A percentile compares a stretch with the other conserved stretches of the same genome.
Evolutionary conservation across 35 echinoderm and acorn worm genomes (phyloP).

Genomic region (Lytechinus pictus): DNA sequence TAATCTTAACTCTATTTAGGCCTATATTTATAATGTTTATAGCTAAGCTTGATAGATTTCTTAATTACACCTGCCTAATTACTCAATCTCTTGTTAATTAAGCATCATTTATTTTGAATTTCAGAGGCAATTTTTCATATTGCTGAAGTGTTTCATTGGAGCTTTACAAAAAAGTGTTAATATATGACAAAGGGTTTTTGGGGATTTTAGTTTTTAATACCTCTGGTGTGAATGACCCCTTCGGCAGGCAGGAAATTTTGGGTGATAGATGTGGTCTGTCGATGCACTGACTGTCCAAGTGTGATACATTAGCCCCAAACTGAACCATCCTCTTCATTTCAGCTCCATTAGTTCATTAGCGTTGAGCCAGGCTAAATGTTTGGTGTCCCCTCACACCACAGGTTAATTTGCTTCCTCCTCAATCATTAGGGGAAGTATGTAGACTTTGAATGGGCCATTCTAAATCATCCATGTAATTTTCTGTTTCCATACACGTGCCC

Average conservation of each 20-base stretch:
- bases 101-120: too few species aligned
- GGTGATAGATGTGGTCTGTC: slow-evolving; percentile 44
- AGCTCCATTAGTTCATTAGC: slow-evolving; percentile 30
- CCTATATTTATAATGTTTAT: too few species aligned
- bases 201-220: background rate
- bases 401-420: slow-evolving; percentile 43
- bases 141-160: too few species aligned
- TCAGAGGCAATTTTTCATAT: too few species aligned
- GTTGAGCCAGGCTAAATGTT: slow-evolving; percentile 9
- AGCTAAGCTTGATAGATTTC: too few species aligned
- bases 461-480: background rate
- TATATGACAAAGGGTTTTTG: too few species aligned
- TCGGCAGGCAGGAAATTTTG: slow-evolving; percentile 6
- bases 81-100: too few species aligned
- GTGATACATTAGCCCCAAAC: slow-evolving; percentile 21
- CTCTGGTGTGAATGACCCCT: background rate
- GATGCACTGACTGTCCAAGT: slow-evolving; percentile 14
- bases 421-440: background rate
- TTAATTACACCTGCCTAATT: too few species aligned
- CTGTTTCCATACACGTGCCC: background rate
- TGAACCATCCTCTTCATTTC: slow-evolving; percentile 28
- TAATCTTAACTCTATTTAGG: too few species aligned
- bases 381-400: background rate
- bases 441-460: background rate
- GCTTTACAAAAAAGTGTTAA: too few species aligned